Conservation (phyloP, 2,113 vertebrate genomes). For the Syrmaticus mikado region DNA sequence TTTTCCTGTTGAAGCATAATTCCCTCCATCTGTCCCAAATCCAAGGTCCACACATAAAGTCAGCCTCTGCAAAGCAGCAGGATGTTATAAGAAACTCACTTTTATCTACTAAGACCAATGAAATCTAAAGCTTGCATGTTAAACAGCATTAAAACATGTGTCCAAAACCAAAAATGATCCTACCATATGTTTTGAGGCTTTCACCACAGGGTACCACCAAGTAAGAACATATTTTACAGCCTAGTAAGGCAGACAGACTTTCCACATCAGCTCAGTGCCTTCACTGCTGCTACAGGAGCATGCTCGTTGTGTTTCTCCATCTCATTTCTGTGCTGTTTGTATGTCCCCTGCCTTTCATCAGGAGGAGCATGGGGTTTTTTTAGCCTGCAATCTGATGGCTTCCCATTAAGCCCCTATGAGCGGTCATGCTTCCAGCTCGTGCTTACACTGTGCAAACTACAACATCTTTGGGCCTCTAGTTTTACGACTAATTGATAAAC, state of each 20-base stretch:
- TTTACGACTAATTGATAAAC: conserved; percentile 1
- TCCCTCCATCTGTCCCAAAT: not conserved
- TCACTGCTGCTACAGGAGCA: not conserved
- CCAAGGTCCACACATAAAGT: not conserved
- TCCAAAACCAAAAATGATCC: conserved; percentile 25
- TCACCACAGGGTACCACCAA: conserved; percentile 6
- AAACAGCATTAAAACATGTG: conserved; percentile 30
- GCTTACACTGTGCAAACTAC: not conserved
- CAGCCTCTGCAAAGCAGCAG: not conserved
- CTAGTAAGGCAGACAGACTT: not conserved
- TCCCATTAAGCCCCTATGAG: not conserved
- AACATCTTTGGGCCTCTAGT: not conserved
- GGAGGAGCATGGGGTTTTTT: not conserved
- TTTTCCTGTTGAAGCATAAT: not conserved
- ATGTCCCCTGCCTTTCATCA: not conserved
- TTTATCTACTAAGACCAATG: not conserved
- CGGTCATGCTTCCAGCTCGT: not conserved
- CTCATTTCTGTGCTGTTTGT: not conserved
- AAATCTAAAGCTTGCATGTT: not conserved
- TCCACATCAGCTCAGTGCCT: not conserved
- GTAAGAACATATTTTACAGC: not conserved
- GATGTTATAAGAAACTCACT: not conserved
- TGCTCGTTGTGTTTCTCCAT: not conserved
- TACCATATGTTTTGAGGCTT: conserved; percentile 37
- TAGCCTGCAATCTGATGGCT: not conserved